These are phyloP conservation scores for Agriotes lineatus DNA, from an alignment of 2,888 invertebrate species.

Conservation along the genomic window DNA sequence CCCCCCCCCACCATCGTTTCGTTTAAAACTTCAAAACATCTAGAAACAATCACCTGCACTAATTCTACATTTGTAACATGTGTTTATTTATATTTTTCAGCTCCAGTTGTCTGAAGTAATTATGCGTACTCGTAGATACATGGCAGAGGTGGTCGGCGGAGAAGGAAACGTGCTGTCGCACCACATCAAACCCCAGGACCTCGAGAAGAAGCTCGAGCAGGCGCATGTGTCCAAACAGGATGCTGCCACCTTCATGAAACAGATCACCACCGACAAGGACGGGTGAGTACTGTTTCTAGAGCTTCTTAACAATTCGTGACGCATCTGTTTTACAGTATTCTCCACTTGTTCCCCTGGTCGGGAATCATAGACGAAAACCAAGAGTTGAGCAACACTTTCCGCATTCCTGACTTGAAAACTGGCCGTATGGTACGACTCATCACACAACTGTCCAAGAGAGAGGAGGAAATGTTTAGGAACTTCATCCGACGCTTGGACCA, in stretches of 20 bases:
- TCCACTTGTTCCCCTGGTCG: conserved; percentile 98
- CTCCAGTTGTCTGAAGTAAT: conserved; percentile 98
- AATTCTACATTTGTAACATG: no score
- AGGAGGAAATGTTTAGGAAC: conserved; percentile 97
- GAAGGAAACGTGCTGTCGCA: conserved; percentile 89
- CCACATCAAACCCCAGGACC: conserved; percentile 88
- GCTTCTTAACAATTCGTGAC: background rate
- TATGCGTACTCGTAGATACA: conserved; percentile 93
- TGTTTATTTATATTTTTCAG: no score
- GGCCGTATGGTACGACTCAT: conserved; percentile 94
- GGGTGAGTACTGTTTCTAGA: conserved; percentile 74
- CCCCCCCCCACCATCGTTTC: no score
- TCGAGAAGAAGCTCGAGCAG: conserved; percentile 84
- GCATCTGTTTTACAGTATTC: conserved; percentile 76
- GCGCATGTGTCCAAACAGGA: conserved; percentile 80
- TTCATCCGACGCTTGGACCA: conserved; percentile 94
- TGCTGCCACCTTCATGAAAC: conserved; percentile 89
- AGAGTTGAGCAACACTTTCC: conserved; percentile 91
- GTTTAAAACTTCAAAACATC: no score
- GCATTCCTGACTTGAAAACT: conserved; percentile 92
- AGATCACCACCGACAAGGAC: conserved; percentile 92
- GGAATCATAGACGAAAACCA: conserved; percentile 95
- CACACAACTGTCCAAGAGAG: conserved; percentile 86
- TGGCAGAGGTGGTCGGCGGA: conserved; percentile 90
- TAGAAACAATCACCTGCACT: no score